Conservation (phyloP, 2,888 invertebrate genomes). For the Drosophila tripunctata region DNA sequence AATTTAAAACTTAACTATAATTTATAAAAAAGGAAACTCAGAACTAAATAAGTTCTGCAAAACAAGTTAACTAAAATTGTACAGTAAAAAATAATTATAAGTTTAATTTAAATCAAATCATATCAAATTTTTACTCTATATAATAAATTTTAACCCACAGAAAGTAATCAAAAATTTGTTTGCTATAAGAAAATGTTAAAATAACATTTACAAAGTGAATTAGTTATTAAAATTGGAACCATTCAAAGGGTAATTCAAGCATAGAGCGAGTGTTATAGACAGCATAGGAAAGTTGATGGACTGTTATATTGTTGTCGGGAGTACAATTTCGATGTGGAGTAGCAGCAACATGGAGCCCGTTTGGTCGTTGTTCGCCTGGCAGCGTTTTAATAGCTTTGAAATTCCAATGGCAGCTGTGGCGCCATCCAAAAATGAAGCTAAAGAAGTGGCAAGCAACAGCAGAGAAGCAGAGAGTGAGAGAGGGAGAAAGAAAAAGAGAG, state of each 20-base stretch:
- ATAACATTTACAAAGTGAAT: too few species aligned
- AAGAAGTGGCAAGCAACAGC: slow-evolving; percentile 19
- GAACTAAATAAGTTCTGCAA: too few species aligned
- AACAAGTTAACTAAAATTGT: too few species aligned
- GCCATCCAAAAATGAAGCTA: slow-evolving; percentile 46
- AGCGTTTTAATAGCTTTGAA: slow-evolving; percentile 84
- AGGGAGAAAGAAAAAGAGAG: slow-evolving; percentile 19
- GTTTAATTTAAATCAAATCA: too few species aligned
- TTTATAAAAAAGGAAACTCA: too few species aligned
- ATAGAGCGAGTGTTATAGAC: neutral
- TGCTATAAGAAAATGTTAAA: too few species aligned
- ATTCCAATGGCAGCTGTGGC: slow-evolving; percentile 83
- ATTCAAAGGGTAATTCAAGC: neutral
- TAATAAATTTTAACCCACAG: too few species aligned
- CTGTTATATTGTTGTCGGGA: slow-evolving; percentile 5
- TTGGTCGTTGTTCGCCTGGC: slow-evolving; percentile 82
- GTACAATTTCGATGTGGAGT: slow-evolving; percentile 45
- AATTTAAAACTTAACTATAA: too few species aligned
- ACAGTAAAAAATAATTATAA: too few species aligned
- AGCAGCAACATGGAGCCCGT: slow-evolving; percentile 69
- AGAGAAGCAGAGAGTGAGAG: slow-evolving; percentile 9
- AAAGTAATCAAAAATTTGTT: too few species aligned
- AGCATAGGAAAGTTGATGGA: neutral
- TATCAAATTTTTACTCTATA: too few species aligned
- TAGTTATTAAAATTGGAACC: neutral